Evolutionary conservation across 2,113 vertebrate species (phyloP).

Genomic region (Hystrix cristata): DNA sequence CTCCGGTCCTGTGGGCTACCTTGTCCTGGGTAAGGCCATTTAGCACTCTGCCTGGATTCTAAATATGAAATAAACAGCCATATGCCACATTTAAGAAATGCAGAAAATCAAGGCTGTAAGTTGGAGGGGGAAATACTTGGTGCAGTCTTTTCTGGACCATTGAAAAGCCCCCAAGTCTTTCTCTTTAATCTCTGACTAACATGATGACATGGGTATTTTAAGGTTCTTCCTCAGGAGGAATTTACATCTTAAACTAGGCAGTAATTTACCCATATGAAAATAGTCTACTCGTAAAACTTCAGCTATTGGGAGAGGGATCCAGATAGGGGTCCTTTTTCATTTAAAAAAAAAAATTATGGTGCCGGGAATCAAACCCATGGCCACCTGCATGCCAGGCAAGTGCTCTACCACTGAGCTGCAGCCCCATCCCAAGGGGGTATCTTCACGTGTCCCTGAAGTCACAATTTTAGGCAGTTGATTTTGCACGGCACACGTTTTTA

Average conservation of each 20-base stretch:
- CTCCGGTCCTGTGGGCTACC: rapidly evolving
- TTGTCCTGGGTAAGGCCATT: not conserved
- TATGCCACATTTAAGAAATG: not conserved
- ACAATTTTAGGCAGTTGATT: not conserved
- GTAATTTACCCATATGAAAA: conserved; percentile 1
- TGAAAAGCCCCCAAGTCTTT: conserved; percentile 22
- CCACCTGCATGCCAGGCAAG: not conserved
- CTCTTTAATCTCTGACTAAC: not conserved
- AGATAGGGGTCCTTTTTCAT: not conserved
- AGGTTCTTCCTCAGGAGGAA: not conserved
- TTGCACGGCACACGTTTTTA: not conserved
- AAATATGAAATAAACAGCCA: not conserved
- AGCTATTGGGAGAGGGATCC: not conserved
- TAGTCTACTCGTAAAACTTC: not conserved
- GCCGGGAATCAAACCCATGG: not conserved
- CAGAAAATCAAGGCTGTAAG: not conserved
- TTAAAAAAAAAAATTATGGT: not conserved
- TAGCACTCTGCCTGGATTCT: not conserved
- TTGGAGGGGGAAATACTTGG: not conserved
- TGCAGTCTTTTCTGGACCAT: conserved; percentile 28
- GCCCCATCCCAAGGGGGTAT: not conserved
- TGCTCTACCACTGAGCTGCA: not conserved
- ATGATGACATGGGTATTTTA: not conserved
- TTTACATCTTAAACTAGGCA: conserved; percentile 38
- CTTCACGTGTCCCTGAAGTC: not conserved